Base-by-base conservation (phyloP, 2,888 invertebrate genomes). In the Ennomos fuscantarius region DNA sequence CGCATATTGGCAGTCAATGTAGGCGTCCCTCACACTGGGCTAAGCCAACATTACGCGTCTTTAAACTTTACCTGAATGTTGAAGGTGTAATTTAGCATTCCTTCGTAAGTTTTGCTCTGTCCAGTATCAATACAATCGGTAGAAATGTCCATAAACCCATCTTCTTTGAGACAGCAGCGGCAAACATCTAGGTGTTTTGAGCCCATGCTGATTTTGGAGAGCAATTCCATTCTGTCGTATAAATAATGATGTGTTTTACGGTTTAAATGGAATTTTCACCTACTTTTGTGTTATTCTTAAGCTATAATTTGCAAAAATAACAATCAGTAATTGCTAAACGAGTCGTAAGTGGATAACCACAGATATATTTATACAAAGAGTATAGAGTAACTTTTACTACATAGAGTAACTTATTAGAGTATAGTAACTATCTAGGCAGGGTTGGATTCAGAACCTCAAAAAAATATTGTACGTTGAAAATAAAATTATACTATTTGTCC, bases 31-130 rank as follows among this genome's bases (percentile, higher is more conserved):
- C 24, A 24, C 24, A 6, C 2, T 24, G 24, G 24, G 24, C 24
- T 24, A 24, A 3, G 6, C 24, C 6, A 24, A 6, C 24, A 24
- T 24, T 24, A 6, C 24, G 24, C 24, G 5, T 3, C 24, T 24
- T 13, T n/a, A 36, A 1, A 39, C 13, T 32, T 58, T 72, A 85
- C 86, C 70, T 79, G 73, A 41, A 86, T 69, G 60, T 79, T 68
- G 36, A 86, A 82, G 1, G 80, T 82, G 32, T 73, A 66, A 49
- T 65, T 73, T 5, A 86, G 63, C 76, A 85, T 78, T 3, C 70
- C 72, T 13, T 62, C 70, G 45, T 78, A 81, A 0, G 75, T 60
- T 68, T 79, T 78, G 62, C 67, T 76, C 33, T 70, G 66, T 2
- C 69, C 76, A 34, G 60, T 68, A 62, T 53, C 63, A 32, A 66